Base-by-base conservation (phyloP, 2,797 vertebrate genomes). In the Tachyglossus aculeatus region DNA sequence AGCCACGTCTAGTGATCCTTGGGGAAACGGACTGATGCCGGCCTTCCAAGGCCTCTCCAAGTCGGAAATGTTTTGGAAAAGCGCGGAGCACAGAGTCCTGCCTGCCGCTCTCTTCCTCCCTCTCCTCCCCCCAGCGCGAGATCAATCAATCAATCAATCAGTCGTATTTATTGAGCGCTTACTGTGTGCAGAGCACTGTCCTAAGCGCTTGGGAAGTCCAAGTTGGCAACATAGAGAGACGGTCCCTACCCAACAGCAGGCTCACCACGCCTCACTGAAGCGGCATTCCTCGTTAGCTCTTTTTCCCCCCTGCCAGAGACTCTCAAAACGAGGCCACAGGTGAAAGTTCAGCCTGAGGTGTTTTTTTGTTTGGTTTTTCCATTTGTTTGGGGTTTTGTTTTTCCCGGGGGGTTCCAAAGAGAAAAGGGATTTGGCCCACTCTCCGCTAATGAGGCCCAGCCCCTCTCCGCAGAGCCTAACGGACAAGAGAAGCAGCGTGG, bases 21-120 rank as follows among this genome's bases (percentile, higher is more conserved):
- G 2, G 2, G 34, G 16, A 71, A 41, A 60, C 29, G 57, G 60
- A 50, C 29, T 64, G 60, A 68, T 25, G 55, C 18, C 18, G 59
- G n/a, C 19, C 66, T 57, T 71, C 40, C 38, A 61, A 43, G 27
- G 70, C 33, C 25, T 50, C 9, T n/a, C 16, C 34, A 7, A 45
- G 3, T 55, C n/a, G 60, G 15, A 16, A 60, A n/a, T n/a, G 45
- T 60, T 65, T n/a, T 74, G 5, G 18, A 41, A 72, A 61, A 58
- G 31, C 44, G 18, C 67, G 67, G n/a, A 61, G 36, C 22, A 36
- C 36, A n/a, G n/a, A 52, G 52, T 52, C 41, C 18, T 32, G 3
- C 40, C 37, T 70, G 19, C 24, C 56, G 67, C 29, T 39, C 31
- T n/a, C n/a, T n/a, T n/a, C n/a, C n/a, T n/a, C n/a, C 67, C 29